These are phyloP conservation scores for Ispidina picta DNA, from an alignment of 2,797 vertebrate genomes.

Conservation along the genomic window DNA sequence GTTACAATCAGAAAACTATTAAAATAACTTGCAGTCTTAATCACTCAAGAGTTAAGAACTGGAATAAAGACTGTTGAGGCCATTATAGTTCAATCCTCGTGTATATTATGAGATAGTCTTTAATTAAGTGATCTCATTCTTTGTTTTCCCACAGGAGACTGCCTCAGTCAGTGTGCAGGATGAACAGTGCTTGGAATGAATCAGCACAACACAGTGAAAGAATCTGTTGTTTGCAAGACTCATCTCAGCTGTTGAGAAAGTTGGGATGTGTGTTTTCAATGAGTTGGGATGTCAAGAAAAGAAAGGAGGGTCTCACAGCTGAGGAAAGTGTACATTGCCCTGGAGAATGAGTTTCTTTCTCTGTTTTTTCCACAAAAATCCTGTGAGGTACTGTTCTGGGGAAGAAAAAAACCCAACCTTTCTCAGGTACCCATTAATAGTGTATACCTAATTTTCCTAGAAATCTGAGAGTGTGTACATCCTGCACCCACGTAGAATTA, in stretches of 20 bases:
- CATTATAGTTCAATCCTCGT: background rate
- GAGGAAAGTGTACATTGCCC: background rate
- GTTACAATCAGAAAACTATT: background rate
- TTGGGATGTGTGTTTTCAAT: slow-evolving; percentile 17
- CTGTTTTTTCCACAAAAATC: background rate
- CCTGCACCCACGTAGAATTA: background rate
- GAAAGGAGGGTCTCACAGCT: slow-evolving; percentile 31
- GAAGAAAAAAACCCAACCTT: background rate
- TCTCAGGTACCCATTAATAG: background rate
- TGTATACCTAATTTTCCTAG: background rate
- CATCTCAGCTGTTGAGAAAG: slow-evolving; percentile 39
- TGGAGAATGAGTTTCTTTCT: slow-evolving; percentile 7
- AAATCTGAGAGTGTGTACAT: background rate
- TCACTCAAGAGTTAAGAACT: slow-evolving; percentile 17
- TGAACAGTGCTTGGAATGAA: slow-evolving; percentile 45
- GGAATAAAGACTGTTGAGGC: slow-evolving; percentile 7
- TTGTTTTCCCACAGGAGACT: slow-evolving; percentile 48
- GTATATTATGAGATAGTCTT: slow-evolving; percentile 48
- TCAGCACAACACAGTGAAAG: slow-evolving; percentile 42
- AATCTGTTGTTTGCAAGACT: slow-evolving; percentile 47
- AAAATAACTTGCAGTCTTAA: background rate
- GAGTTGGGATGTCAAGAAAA: slow-evolving; percentile 33
- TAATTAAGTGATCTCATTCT: slow-evolving; percentile 61
- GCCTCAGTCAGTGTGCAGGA: slow-evolving; percentile 30
- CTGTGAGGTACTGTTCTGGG: background rate